Base-by-base conservation (phyloP, 2,113 vertebrate species). In the Semicossyphus pulcher region DNA sequence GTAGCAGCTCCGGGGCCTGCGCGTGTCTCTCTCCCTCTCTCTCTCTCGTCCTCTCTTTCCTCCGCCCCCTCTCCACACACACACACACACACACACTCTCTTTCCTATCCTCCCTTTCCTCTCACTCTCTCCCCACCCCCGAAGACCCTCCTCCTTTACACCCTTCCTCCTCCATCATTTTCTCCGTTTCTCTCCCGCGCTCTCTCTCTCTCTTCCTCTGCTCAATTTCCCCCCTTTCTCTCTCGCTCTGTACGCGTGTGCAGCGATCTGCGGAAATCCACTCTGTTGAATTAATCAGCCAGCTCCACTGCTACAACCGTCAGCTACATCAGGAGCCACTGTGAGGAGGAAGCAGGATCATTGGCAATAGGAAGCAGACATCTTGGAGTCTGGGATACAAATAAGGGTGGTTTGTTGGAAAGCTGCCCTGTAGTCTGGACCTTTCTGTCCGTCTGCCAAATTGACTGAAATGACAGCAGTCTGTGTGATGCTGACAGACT, bases 281-380 rank as follows among this genome's bases (percentile, higher is more conserved):
- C 83, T 75, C 79, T 79, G 76, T 73, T 89, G 89, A 91, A 90
- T 91, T 88, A 86, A 89, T 90, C 88, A 85, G 79, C 67, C 82
- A 51, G 74, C 80, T 76, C 73, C 70, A 66, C 75, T 57, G 62
- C 80, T 73, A 84, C 78, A 72, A 81, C 68, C 72, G 76, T 85
- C 82, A 51, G 72, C 79, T 71, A 36, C 82, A 86, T 81, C 80
- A 83, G 31, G 63, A 42, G 52, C 76, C 51, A 64, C 76, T 68
- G 66, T 62, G 36, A 26, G 58, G 56, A 76, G 73, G 3, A 21
- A 75, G 59, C 70, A 62, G 61, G 70, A 47, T 76, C 69, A 39
- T 39, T 75, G 60, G 58, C 66, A 67, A 37, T 4, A 21, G 49
- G 36, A 61, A 73, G 72, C 67, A 67, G 71, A 74, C 58, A 75